Evolutionary conservation across 2,888 invertebrate species (phyloP), one percentile per base, ranked within the genome.

Genomic region (Crematogaster levior): DNA sequence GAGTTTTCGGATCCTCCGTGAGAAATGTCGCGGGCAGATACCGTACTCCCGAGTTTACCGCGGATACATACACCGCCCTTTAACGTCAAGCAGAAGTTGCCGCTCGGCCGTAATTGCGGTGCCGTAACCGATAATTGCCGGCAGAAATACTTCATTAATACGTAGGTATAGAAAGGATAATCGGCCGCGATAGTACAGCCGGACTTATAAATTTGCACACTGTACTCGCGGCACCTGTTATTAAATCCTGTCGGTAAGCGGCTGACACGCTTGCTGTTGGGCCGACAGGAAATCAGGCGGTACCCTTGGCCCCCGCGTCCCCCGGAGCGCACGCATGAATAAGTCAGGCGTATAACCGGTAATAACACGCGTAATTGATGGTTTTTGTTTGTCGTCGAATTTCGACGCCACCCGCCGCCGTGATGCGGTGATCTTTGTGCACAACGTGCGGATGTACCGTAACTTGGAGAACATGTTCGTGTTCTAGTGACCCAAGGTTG

Each of bases 161-260:
- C 77, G 77, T 79, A 79, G 77, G 77, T 79, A 79, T 79, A 79
- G 77, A 79, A 79, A 79, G 77, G 77, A 79, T 79, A 79, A 79
- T 79, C 77, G 77, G 77, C 77, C 70, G 77, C 77, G 77, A 79
- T 79, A 79, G 77, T 79, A 79, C 77, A 43, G 68, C 68, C 63
- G 68, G 77, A 79, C 77, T 79, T 79, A 79, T 79, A 79, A 79
- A 79, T 79, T 79, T 79, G 77, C 77, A 79, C 77, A 79, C 77
- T 79, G 77, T 77, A 79, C 56, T 79, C 77, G 68, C 77, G 7
- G 77, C 77, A 79, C 77, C 77, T 79, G 77, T 79, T 79, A 79
- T 79, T 79, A 79, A 79, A 79, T 79, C 77, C 77, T 79, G 77
- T 79, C 70, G 77, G 77, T 77, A 68, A 77, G 77, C 77, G 77